Evolutionary conservation across 2,888 invertebrate species (phyloP), one percentile per base, ranked within the genome.

Genomic region (Lasiommata megera): DNA sequence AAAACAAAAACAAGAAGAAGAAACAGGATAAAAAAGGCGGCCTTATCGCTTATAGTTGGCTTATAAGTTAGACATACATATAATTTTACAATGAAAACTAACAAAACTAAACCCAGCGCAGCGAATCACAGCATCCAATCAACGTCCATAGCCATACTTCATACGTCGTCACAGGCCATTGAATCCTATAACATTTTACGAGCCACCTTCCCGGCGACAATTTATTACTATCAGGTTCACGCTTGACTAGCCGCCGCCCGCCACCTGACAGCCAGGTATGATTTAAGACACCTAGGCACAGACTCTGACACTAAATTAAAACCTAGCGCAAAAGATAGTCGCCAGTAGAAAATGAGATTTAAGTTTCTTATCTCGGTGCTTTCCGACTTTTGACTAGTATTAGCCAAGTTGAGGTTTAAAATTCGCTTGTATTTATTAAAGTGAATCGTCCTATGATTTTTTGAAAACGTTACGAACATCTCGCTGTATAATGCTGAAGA

Each of bases 211-310:
- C 66, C 61, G 60, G 62, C 64, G 65, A 70, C 71, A 74, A 79
- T 82, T 78, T 80, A 83, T 82, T 78, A 81, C 81, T 82, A 84
- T 84, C 84, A 71, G 68, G 74, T 80, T 77, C 76, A 74, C 81
- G 72, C 73, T 65, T 67, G 72, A 79, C 67, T 77, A 72, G 69
- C 62, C 65, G 56, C 70, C 67, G 70, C 64, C 77, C 75, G 37
- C 46, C 52, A 41, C 46, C 52, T 52, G 56, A 43, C 56, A 51
- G 79, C 77, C 82, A 73, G 65, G 79, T 82, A 79, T 84, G 84
- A 84, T 84, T 84, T 83, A 84, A 72, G 60, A 54, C 54, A 66
- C 67, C 77, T 70, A 78, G 72, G 64, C 63, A 63, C 70, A 68
- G 76, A 76, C 79, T 74, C 68, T 69, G 77, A 70, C 72, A 70